Evolutionary conservation across 2,113 vertebrate species (phyloP).

Genomic region (Castor canadensis): DNA sequence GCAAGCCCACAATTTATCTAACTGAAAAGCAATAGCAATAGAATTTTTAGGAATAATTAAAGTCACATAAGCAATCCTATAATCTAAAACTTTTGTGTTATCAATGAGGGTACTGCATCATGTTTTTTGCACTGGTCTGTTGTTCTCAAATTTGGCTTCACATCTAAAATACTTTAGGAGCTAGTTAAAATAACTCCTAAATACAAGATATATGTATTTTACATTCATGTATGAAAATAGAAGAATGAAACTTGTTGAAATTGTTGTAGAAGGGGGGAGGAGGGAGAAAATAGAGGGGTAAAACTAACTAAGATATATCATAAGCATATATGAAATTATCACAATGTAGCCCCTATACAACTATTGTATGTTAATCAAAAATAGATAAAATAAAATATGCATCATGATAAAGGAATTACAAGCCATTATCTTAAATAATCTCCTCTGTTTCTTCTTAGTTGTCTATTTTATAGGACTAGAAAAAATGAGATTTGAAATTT

Average conservation of each 20-base stretch:
- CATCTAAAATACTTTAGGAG: not conserved
- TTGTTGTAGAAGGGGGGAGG: no score
- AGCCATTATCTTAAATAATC: not conserved
- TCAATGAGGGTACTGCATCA: not conserved
- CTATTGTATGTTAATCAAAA: no score
- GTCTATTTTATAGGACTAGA: not conserved
- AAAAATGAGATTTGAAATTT: not conserved
- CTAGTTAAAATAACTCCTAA: not conserved
- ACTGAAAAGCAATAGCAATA: not conserved
- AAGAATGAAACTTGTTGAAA: no score
- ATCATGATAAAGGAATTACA: not conserved
- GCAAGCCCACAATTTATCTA: not conserved
- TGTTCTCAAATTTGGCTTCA: not conserved
- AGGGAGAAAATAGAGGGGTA: no score
- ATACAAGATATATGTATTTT: no score
- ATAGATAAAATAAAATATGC: no score
- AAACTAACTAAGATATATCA: not conserved
- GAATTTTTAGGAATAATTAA: not conserved
- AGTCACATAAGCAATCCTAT: not conserved
- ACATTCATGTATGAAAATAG: no score
- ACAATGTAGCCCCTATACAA: no score
- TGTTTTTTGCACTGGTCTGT: not conserved
- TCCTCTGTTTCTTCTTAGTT: not conserved
- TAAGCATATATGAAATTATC: no score
- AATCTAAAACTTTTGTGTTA: constrained; percentile 34